Conservation (phyloP, 2,113 vertebrate genomes). For the Paramormyrops kingsleyae region DNA sequence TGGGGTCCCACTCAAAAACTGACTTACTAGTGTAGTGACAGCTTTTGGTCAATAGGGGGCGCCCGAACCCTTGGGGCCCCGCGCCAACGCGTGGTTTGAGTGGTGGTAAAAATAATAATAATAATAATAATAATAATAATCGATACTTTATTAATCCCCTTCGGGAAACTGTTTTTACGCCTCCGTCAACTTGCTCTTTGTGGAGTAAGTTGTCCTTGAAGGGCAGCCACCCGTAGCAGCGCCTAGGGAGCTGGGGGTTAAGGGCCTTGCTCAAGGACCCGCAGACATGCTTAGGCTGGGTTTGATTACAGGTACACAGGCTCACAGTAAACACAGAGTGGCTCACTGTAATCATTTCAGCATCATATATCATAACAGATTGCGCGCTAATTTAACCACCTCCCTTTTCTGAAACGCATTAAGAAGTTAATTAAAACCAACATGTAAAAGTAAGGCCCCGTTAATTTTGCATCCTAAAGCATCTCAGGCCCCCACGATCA, state of each 20-base stretch:
- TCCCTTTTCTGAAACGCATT: not conserved
- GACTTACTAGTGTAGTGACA: not conserved
- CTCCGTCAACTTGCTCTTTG: too few species aligned
- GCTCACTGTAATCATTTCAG: not conserved
- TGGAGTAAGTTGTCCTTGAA: too few species aligned
- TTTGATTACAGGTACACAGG: too few species aligned
- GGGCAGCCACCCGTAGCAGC: too few species aligned
- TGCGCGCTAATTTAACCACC: not conserved
- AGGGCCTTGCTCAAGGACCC: too few species aligned
- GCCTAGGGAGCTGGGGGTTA: too few species aligned
- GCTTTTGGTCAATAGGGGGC: not conserved
- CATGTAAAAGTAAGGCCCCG: not conserved
- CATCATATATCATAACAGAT: not conserved
- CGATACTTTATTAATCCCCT: too few species aligned
- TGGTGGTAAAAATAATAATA: not conserved
- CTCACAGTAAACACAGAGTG: not conserved
- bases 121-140: too few species aligned
- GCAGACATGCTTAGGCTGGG: too few species aligned
- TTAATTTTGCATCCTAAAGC: not conserved
- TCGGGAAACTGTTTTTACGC: too few species aligned
- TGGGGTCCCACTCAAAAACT: not conserved
- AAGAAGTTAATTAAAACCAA: constrained; percentile 1
- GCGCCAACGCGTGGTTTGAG: not conserved
- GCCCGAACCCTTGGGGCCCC: not conserved
- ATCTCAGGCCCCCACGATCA: not conserved